Percentiles rank a stretch among this genome's conserved stretches.
Conservation (phyloP, 1,140 invertebrate species). For the Metopolophium dirhodum region DNA sequence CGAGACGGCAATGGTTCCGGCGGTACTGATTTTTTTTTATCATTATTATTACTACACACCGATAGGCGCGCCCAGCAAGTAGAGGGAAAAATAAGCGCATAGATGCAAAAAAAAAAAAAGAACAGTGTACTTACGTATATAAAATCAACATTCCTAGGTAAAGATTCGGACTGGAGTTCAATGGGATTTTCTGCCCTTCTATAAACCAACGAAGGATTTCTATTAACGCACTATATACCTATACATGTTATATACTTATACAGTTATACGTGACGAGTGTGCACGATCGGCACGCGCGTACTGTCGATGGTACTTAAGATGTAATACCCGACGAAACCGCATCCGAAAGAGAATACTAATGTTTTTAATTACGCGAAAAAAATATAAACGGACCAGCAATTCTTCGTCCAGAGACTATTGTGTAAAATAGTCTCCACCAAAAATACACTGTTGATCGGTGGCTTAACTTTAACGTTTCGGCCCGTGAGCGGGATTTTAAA, state of each 20-base stretch:
- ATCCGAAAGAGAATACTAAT: constrained; percentile 1
- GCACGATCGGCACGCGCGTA: background rate
- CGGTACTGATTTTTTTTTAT: background rate
- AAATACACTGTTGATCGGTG: background rate
- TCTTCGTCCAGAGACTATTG: background rate
- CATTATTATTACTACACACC: background rate
- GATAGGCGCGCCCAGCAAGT: background rate
- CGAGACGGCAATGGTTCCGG: background rate
- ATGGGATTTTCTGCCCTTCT: background rate
- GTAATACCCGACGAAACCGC: background rate
- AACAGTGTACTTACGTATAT: background rate
- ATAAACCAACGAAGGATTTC: background rate
- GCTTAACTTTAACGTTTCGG: background rate
- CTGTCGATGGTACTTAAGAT: background rate
- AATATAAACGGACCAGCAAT: background rate
- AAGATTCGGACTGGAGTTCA: background rate
- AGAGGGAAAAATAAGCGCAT: background rate
- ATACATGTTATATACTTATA: background rate
- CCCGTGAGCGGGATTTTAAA: background rate
- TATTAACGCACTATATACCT: background rate
- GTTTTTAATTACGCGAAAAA: background rate
- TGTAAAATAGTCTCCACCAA: background rate
- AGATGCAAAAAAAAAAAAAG: background rate
- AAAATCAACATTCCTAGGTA: background rate
- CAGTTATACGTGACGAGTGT: background rate